Conservation (phyloP, 2,113 vertebrate species). For the Amia ocellicauda region DNA sequence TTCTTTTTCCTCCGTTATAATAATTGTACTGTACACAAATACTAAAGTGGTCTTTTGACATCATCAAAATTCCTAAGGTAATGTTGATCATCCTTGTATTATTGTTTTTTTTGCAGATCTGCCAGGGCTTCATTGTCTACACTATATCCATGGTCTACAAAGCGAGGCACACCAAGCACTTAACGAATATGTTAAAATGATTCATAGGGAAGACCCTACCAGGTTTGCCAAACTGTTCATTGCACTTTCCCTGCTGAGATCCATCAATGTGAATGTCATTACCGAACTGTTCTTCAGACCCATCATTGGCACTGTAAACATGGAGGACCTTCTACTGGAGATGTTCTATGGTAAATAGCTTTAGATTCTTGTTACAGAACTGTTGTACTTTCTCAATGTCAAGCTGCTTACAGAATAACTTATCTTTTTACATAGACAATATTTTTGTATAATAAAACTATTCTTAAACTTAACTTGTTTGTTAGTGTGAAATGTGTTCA, state of each 20-base stretch:
- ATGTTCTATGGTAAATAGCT: slow-evolving; percentile 89
- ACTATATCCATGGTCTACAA: slow-evolving; percentile 90
- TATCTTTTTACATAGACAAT: slow-evolving; percentile 71
- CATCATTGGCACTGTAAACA: slow-evolving; percentile 87
- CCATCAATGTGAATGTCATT: slow-evolving; percentile 80
- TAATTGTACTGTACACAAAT: no score
- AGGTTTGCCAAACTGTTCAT: slow-evolving; percentile 86
- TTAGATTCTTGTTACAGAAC: background rate
- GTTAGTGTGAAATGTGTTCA: slow-evolving; percentile 35
- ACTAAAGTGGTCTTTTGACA: no score
- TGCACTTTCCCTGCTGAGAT: slow-evolving; percentile 83
- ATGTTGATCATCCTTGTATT: background rate
- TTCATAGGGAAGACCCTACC: slow-evolving; percentile 73
- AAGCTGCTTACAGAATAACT: slow-evolving; percentile 11
- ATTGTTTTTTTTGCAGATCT: slow-evolving; percentile 68
- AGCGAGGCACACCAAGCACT: slow-evolving; percentile 89
- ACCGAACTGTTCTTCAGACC: slow-evolving; percentile 93
- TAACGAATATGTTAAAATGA: slow-evolving; percentile 83
- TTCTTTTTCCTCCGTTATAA: no score
- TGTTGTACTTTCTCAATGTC: background rate
- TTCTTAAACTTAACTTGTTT: slow-evolving; percentile 24
- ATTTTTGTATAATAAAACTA: slow-evolving; percentile 54
- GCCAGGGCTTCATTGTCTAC: slow-evolving; percentile 81
- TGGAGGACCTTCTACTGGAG: slow-evolving; percentile 95
- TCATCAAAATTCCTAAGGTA: background rate